A percentile compares a stretch with the other conserved stretches of the same genome.
These are phyloP conservation scores for Sinocyclocheilus anophthalmus DNA, from an alignment of 2,113 vertebrate genomes.

Conservation along the genomic window DNA sequence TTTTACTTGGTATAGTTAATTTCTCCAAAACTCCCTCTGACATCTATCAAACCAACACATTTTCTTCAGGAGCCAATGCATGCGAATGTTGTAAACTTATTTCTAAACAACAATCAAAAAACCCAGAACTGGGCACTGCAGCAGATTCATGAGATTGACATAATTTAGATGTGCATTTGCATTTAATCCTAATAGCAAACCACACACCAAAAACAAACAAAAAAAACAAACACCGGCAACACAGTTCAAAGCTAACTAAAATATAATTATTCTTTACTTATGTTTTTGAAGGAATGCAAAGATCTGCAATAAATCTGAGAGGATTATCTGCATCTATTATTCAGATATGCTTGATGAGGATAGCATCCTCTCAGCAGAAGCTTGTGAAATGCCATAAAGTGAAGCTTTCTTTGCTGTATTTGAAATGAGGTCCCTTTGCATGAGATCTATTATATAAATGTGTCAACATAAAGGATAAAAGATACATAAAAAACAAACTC, in stretches of 20 bases:
- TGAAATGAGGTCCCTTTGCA: conserved; percentile 19
- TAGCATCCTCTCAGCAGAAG: background rate
- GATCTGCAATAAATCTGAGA: background rate
- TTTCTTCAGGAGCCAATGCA: background rate
- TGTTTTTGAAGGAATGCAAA: background rate
- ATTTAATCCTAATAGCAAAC: background rate
- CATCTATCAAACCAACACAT: conserved; percentile 2
- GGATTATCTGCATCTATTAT: background rate
- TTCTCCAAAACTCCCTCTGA: background rate
- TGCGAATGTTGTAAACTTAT: background rate
- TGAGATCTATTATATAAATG: background rate
- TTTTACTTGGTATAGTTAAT: conserved; percentile 16
- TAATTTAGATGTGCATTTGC: background rate
- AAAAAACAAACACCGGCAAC: background rate
- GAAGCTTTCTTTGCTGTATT: background rate
- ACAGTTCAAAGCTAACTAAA: background rate
- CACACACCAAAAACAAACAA: background rate
- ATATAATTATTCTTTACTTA: background rate
- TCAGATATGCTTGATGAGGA: background rate
- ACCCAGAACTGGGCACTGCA: background rate
- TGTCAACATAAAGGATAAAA: conserved; percentile 8
- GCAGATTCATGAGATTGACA: background rate
- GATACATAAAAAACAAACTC: conserved; percentile 23
- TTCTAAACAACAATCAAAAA: conserved; percentile 10
- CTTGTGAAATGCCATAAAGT: background rate